Evolutionary conservation across 2,113 vertebrate species (phyloP).

Genomic region (Atherinomorus stipes): DNA sequence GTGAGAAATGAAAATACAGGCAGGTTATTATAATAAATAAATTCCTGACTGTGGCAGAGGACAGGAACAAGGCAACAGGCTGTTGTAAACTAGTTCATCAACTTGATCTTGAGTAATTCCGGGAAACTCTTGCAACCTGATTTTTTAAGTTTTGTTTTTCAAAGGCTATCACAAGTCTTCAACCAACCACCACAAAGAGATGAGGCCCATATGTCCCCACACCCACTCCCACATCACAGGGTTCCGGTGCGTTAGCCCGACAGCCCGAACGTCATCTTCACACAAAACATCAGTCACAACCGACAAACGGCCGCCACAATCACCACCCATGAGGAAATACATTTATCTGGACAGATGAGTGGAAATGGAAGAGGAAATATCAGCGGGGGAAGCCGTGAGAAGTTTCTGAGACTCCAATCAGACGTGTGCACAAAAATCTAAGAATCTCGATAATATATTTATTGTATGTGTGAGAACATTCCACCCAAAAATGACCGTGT

Average conservation of each 20-base stretch:
- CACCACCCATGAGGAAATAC: not conserved
- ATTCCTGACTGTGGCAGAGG: not conserved
- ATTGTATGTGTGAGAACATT: constrained; percentile 3
- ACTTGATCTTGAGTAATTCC: constrained; percentile 21
- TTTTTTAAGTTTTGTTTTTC: constrained; percentile 5
- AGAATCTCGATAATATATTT: constrained; percentile 1
- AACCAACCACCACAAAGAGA: not conserved
- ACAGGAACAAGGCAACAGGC: not conserved
- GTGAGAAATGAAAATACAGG: too few relatives aligned
- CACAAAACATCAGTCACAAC: constrained; percentile 1
- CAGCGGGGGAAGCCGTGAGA: not conserved
- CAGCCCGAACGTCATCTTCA: constrained; percentile 9
- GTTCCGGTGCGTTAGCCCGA: not conserved
- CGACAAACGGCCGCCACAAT: not conserved
- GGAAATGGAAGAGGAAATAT: constrained; percentile 7
- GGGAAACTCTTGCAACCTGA: constrained; percentile 7
- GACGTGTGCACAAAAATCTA: not conserved
- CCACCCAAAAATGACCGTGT: not conserved
- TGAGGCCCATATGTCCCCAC: not conserved
- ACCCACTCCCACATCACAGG: constrained; percentile 22
- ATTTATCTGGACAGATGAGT: constrained; percentile 3
- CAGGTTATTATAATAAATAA: too few relatives aligned
- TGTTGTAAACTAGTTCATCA: constrained; percentile 29
- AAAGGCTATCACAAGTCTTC: constrained; percentile 8
- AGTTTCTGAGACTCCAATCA: constrained; percentile 11